phyloP scores from a whole-genome alignment of 2,888 invertebrate genomes.

The Leucoma salicis region DNA sequence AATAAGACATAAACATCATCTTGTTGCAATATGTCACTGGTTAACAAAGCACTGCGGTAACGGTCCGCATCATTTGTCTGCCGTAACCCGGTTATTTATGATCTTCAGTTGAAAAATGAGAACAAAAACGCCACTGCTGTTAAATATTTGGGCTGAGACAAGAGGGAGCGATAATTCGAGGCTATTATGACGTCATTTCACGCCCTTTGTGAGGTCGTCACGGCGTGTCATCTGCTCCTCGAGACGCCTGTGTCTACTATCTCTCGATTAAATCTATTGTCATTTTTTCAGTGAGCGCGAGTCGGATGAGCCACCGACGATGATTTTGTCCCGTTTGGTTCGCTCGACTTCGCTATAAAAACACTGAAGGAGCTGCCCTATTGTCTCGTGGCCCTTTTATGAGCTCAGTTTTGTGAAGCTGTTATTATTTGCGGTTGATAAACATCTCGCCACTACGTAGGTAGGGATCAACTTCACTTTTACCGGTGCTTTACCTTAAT shows the following conservation, averaged over 20 bases:
- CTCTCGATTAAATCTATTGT: constrained; percentile 76
- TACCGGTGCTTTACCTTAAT: constrained; percentile 66
- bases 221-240: constrained; percentile 80
- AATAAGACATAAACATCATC: constrained; percentile 79
- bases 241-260: constrained; percentile 79
- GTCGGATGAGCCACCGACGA: constrained; percentile 81
- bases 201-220: constrained; percentile 80
- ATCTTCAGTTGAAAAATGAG: constrained; percentile 72
- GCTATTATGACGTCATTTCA: constrained; percentile 82
- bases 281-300: constrained; percentile 72
- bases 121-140: constrained; percentile 76
- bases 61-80: constrained; percentile 77
- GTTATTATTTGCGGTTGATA: constrained; percentile 82
- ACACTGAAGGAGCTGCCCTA: constrained; percentile 71
- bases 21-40: constrained; percentile 73
- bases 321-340: constrained; percentile 74
- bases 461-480: constrained; percentile 78
- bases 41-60: constrained; percentile 76
- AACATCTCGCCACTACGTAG: constrained; percentile 80
- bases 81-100: constrained; percentile 76
- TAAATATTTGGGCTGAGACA: constrained; percentile 82
- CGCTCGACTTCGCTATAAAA: constrained; percentile 74
- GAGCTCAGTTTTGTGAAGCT: constrained; percentile 77
- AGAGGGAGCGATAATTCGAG: constrained; percentile 81
- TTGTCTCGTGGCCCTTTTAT: constrained; percentile 79